These are phyloP conservation scores for Cryptophagus acutangulus DNA, from an alignment of 2,888 invertebrate species.

Conservation along the genomic window DNA sequence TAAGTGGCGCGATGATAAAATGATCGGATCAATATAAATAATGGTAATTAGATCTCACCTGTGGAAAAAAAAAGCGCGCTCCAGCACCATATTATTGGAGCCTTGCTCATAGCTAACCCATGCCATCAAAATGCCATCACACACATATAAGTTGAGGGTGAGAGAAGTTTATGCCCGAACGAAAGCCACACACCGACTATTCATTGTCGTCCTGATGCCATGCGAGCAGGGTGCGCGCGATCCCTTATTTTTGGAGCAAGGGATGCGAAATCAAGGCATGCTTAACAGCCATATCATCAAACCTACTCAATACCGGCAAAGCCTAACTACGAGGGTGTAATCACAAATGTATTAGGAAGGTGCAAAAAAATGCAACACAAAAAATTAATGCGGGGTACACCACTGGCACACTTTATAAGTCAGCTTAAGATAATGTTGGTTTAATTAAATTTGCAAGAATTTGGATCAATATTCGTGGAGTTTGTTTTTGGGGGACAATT, in stretches of 20 bases:
- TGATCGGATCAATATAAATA: too few species aligned
- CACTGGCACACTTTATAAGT: too few species aligned
- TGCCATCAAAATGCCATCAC: slow-evolving; percentile 35
- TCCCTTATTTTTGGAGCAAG: slow-evolving; percentile 28
- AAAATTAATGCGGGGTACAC: too few species aligned
- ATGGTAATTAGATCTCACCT: too few species aligned
- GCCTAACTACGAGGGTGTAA: background rate
- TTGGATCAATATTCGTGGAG: too few species aligned
- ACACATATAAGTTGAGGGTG: too few species aligned
- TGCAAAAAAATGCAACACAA: too few species aligned
- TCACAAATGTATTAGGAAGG: background rate
- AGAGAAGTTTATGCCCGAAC: slow-evolving; percentile 24
- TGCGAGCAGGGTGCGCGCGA: slow-evolving; percentile 40
- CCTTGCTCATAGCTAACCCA: slow-evolving; percentile 38
- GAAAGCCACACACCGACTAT: slow-evolving; percentile 39
- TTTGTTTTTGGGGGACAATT: too few species aligned
- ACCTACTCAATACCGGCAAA: slow-evolving; percentile 28
- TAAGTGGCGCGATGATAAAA: too few species aligned
- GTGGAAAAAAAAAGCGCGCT: slow-evolving; percentile 34
- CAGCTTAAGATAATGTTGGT: too few species aligned
- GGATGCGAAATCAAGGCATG: slow-evolving; percentile 37
- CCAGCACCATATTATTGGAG: slow-evolving; percentile 39
- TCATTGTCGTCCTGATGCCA: slow-evolving; percentile 35
- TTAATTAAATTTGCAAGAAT: too few species aligned
- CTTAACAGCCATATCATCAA: slow-evolving; percentile 31